Conservation (phyloP, 2,888 invertebrate genomes). For the Nomada ferruginata region DNA sequence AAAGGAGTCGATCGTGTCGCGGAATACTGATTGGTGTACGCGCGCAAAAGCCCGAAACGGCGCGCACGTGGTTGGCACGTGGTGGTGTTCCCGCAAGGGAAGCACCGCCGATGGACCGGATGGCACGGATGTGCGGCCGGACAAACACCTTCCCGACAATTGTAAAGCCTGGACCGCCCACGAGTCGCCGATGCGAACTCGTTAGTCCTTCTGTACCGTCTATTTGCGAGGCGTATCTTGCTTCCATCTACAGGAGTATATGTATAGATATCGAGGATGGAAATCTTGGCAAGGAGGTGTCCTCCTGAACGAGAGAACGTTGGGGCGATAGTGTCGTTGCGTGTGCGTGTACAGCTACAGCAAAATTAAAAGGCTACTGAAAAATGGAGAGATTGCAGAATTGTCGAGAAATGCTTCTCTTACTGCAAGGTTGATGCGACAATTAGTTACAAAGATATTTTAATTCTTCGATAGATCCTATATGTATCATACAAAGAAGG, state of each 20-base stretch:
- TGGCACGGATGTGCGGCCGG: conserved; percentile 38
- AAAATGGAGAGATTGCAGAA: no score
- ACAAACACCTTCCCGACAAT: conserved; percentile 57
- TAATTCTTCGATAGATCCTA: no score
- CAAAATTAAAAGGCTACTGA: no score
- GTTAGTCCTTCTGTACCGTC: neutral
- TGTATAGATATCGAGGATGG: neutral
- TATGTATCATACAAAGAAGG: no score
- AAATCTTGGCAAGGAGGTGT: no score
- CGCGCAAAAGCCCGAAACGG: conserved; percentile 8
- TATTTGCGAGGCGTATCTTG: neutral
- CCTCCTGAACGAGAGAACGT: no score
- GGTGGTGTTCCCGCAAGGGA: conserved; percentile 57
- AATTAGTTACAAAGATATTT: no score
- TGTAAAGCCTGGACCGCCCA: conserved; percentile 64
- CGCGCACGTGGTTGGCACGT: conserved; percentile 73
- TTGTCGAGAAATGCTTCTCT: no score
- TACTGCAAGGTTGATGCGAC: no score
- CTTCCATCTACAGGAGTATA: neutral
- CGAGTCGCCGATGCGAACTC: conserved; percentile 16
- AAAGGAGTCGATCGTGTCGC: conserved; percentile 67
- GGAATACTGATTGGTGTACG: conserved; percentile 72
- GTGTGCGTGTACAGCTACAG: no score
- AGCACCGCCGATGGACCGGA: conserved; percentile 39
- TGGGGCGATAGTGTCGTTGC: no score